These are phyloP conservation scores for Disparrhopalites patrizii DNA, from an alignment of 2,888 invertebrate genomes.

Conservation along the genomic window DNA sequence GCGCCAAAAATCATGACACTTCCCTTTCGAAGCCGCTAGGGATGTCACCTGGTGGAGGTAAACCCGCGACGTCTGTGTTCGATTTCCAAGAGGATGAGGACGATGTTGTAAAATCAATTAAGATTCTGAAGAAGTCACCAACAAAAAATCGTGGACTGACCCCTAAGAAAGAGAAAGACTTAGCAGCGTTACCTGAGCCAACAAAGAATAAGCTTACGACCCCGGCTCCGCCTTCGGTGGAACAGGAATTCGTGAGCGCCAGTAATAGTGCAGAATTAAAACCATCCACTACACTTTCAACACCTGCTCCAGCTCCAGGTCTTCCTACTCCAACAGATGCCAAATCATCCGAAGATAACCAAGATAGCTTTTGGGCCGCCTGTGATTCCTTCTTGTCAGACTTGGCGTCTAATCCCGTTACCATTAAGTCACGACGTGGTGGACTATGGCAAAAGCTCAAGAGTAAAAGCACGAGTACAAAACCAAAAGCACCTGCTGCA, in stretches of 20 bases:
- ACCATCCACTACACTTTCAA: not conserved
- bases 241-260: not conserved
- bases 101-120: conserved; percentile 52
- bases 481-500: conserved; percentile 23
- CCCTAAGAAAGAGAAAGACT: conserved; percentile 19
- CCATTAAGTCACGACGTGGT: conserved; percentile 46
- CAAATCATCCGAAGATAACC: conserved; percentile 28
- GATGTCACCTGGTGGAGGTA: conserved; percentile 43
- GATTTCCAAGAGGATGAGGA: conserved; percentile 63
- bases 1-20: conserved; percentile 26
- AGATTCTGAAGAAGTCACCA: conserved; percentile 20
- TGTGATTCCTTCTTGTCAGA: conserved; percentile 48
- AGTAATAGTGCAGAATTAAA: not conserved
- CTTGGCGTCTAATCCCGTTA: conserved; percentile 44
- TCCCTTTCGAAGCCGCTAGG: not conserved
- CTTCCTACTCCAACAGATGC: conserved; percentile 13
- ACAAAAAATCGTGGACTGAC: conserved; percentile 2
- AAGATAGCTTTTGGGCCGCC: conserved; percentile 46
- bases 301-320: not conserved
- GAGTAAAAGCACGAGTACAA: conserved; percentile 19
- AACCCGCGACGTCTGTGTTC: conserved; percentile 61
- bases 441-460: conserved; percentile 46
- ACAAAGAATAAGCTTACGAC: not conserved
- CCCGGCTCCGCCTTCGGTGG: not conserved
- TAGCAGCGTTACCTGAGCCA: conserved; percentile 4